Evolutionary conservation across 2,113 vertebrate genomes (phyloP).

Genomic region (Prionailurus bengalensis): DNA sequence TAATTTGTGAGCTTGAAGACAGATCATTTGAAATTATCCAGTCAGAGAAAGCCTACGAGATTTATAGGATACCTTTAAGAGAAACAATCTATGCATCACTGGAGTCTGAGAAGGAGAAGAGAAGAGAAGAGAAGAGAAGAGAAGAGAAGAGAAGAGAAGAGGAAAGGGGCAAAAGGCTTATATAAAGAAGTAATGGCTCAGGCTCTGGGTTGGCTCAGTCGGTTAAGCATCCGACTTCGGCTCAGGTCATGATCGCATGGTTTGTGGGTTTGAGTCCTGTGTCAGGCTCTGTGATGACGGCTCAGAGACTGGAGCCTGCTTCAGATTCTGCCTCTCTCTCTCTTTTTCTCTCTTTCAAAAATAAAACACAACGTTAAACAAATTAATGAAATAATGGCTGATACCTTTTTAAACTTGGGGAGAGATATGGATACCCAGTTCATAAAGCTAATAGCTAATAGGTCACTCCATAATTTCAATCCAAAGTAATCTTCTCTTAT

Average conservation of each 20-base stretch:
- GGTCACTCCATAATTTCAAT: neutral
- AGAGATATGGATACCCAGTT: neutral
- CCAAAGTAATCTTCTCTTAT: neutral
- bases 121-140: neutral
- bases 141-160: too few relatives aligned
- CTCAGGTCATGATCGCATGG: too few relatives aligned
- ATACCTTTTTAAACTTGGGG: neutral
- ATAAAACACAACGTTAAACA: too few relatives aligned
- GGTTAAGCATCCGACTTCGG: too few relatives aligned
- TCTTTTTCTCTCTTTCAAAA: too few relatives aligned
- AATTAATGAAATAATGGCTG: neutral
- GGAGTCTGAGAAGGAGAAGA: neutral
- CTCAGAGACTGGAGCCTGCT: too few relatives aligned
- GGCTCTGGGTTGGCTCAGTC: too few relatives aligned
- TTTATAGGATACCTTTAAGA: neutral
- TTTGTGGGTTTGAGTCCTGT: too few relatives aligned
- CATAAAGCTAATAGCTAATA: neutral
- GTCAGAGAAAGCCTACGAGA: neutral
- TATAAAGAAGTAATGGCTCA: neutral
- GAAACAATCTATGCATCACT: neutral
- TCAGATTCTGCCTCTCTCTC: too few relatives aligned
- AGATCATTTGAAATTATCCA: neutral
- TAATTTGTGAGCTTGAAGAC: neutral
- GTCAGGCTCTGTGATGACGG: too few relatives aligned
- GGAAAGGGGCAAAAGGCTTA: neutral